Evolutionary conservation across 2,113 vertebrate species (phyloP).

Genomic region (Canis aureus): DNA sequence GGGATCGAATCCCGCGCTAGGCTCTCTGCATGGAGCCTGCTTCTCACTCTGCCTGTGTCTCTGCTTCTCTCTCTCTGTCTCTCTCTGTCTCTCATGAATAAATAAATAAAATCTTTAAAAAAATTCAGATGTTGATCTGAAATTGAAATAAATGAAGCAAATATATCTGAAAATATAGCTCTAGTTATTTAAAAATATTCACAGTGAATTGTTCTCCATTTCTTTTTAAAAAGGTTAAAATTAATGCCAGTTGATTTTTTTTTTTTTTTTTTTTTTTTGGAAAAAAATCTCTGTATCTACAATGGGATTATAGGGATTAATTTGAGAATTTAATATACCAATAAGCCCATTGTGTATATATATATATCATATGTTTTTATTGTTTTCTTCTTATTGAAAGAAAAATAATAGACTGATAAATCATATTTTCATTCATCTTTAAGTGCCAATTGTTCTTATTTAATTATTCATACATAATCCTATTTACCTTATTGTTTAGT

Average conservation of each 20-base stretch:
- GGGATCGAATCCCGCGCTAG: too few relatives aligned
- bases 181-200: slow-evolving; percentile 25
- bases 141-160: slow-evolving; percentile 49
- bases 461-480: neutral
- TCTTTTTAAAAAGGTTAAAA: neutral
- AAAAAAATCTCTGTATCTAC: neutral
- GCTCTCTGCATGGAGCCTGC: too few relatives aligned
- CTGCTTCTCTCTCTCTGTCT: too few relatives aligned
- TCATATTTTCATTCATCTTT: neutral
- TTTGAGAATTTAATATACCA: neutral
- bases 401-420: slow-evolving; percentile 20
- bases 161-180: slow-evolving; percentile 27
- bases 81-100: too few relatives aligned
- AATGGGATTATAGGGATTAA: neutral
- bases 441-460: neutral
- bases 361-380: neutral
- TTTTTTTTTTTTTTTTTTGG: neutral
- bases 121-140: slow-evolving; percentile 44
- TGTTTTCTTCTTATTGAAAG: slow-evolving; percentile 24
- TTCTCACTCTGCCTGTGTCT: too few relatives aligned
- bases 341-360: neutral
- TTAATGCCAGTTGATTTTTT: neutral
- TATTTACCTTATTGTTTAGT: neutral
- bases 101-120: too few relatives aligned
- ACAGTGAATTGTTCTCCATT: neutral